Evolutionary conservation across 2,888 invertebrate species (phyloP).

Genomic region (Cosmia trapezina): DNA sequence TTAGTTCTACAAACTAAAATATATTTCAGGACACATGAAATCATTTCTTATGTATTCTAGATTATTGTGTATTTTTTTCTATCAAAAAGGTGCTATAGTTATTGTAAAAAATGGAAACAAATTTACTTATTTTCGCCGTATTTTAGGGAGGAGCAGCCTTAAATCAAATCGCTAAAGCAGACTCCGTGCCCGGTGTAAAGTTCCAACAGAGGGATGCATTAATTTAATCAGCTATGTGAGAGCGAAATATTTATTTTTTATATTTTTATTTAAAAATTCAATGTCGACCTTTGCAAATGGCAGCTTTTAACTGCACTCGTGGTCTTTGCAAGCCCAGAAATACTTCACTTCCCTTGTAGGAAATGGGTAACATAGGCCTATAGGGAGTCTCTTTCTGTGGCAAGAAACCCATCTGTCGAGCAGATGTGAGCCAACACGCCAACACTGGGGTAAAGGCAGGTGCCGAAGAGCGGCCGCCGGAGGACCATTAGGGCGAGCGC

Average conservation of each 20-base stretch:
- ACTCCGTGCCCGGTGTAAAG: conserved; percentile 58
- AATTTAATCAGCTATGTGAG: conserved; percentile 49
- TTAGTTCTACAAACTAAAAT: too few species aligned
- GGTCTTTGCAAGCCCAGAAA: conserved; percentile 38
- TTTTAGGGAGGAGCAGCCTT: too few species aligned
- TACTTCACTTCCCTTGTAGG: conserved; percentile 43
- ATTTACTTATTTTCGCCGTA: too few species aligned
- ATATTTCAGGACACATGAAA: too few species aligned
- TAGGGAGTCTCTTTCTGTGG: conserved; percentile 34
- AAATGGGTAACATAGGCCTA: conserved; percentile 23
- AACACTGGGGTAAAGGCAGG: conserved; percentile 67
- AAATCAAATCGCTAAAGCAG: conserved; percentile 30
- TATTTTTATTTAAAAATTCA: conserved; percentile 54
- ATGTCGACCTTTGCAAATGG: conserved; percentile 49
- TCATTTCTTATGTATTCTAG: too few species aligned
- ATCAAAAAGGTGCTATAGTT: too few species aligned
- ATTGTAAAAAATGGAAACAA: too few species aligned
- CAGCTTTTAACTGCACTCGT: conserved; percentile 30
- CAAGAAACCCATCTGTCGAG: conserved; percentile 80
- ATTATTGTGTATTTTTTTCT: too few species aligned
- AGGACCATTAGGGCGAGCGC: conserved; percentile 45
- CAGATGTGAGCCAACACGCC: conserved; percentile 77
- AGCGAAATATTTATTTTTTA: too few species aligned
- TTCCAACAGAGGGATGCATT: conserved; percentile 47
- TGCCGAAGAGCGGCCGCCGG: conserved; percentile 48